These are phyloP conservation scores for Mylabris sibirica DNA, from an alignment of 2,888 invertebrate species.

Conservation along the genomic window DNA sequence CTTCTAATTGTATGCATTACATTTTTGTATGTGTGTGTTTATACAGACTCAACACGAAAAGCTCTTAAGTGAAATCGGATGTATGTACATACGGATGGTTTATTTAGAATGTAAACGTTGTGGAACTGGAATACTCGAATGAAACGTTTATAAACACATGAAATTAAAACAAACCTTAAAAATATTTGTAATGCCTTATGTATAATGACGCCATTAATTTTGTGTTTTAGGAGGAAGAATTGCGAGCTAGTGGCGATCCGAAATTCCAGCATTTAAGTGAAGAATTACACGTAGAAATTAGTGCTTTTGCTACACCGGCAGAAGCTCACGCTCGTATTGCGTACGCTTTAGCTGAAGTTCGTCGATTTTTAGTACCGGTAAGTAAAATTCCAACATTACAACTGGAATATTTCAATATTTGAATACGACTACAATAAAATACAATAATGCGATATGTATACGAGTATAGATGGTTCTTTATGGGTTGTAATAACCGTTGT, in stretches of 20 bases:
- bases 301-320: conserved; percentile 88
- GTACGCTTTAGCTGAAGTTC: conserved; percentile 81
- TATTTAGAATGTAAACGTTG: neutral
- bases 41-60: neutral
- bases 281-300: conserved; percentile 91
- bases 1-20: neutral
- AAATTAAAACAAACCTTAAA: too few relatives aligned
- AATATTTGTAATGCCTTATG: too few relatives aligned
- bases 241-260: conserved; percentile 89
- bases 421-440: neutral
- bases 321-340: conserved; percentile 89
- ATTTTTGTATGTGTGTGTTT: too few relatives aligned
- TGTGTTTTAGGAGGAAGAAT: conserved; percentile 80
- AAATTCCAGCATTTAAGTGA: conserved; percentile 92
- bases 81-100: neutral
- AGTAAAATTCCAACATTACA: conserved; percentile 56
- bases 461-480: neutral
- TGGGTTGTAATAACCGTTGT: neutral
- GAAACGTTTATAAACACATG: too few relatives aligned
- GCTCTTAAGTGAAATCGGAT: too few relatives aligned
- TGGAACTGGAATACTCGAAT: too few relatives aligned
- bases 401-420: neutral
- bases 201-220: neutral
- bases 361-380: conserved; percentile 83
- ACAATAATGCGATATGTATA: neutral